Evolutionary conservation across 2,113 vertebrate species (phyloP).

Genomic region (Gymnorhina tibicen): DNA sequence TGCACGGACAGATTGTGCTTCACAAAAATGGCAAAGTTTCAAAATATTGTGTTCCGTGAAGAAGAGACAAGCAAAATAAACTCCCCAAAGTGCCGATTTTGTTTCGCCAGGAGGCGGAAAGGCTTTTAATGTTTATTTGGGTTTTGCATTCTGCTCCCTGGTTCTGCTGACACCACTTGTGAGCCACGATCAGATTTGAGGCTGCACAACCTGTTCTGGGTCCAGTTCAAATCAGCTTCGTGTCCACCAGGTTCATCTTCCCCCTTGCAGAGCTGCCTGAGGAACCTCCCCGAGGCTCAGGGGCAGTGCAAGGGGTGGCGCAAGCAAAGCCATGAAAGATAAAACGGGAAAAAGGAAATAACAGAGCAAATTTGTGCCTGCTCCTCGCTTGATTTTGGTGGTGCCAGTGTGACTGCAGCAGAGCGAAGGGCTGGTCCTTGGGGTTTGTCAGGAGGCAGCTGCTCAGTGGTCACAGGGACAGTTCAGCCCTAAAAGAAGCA

Average conservation of each 20-base stretch:
- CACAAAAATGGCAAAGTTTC: conserved; percentile 57
- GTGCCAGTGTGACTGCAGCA: background rate
- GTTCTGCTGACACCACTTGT: background rate
- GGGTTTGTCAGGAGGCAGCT: background rate
- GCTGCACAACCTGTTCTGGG: background rate
- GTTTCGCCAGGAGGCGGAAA: conserved; percentile 7
- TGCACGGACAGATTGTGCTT: conserved; percentile 6
- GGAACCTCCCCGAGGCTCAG: background rate
- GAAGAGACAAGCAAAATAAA: conserved; percentile 63
- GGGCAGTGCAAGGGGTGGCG: background rate
- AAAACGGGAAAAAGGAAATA: background rate
- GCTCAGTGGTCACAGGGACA: background rate
- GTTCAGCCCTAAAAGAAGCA: background rate
- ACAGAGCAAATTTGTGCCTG: background rate
- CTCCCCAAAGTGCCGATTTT: conserved; percentile 25
- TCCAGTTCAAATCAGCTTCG: background rate
- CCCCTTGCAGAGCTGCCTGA: background rate
- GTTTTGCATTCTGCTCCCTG: conserved; percentile 15
- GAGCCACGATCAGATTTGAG: background rate
- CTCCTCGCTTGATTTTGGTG: background rate
- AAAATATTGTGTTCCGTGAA: conserved; percentile 59
- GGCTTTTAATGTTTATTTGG: conserved; percentile 43
- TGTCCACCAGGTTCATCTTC: background rate
- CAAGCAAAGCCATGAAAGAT: background rate
- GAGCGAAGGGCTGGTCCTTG: background rate